phyloP scores from a whole-genome alignment of 2,888 invertebrate species.

The Cheilosia pagana region DNA sequence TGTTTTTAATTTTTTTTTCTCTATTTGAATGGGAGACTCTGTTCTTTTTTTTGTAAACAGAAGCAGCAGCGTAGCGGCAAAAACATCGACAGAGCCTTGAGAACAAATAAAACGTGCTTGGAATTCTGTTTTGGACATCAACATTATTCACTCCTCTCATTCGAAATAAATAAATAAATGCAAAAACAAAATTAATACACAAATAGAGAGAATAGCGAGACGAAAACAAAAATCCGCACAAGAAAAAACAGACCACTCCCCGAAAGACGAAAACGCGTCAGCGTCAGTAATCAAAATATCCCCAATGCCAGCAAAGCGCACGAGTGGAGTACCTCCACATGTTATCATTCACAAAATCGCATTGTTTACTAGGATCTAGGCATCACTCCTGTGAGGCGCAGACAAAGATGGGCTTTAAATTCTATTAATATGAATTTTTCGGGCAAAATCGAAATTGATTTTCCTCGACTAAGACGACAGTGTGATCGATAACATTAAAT shows the following conservation, averaged over 20 bases:
- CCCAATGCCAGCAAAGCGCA: slow-evolving; percentile 44
- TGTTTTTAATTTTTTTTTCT: neutral
- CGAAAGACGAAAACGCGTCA: slow-evolving; percentile 21
- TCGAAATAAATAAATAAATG: slow-evolving; percentile 2
- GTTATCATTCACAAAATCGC: slow-evolving; percentile 10
- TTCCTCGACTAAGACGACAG: slow-evolving; percentile 29
- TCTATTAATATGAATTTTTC: slow-evolving; percentile 21
- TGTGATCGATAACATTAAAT: slow-evolving; percentile 54
- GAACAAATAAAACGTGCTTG: slow-evolving; percentile 59
- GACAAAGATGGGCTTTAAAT: neutral
- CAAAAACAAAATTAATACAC: slow-evolving; percentile 7
- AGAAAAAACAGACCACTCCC: slow-evolving; percentile 63
- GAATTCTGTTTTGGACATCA: slow-evolving; percentile 66
- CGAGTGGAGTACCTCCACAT: slow-evolving; percentile 22
- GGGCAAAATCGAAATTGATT: slow-evolving; percentile 53
- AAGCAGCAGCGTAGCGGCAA: neutral
- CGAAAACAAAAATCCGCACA: slow-evolving; percentile 45
- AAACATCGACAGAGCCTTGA: slow-evolving; percentile 47
- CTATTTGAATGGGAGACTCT: neutral
- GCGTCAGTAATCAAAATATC: slow-evolving; percentile 53
- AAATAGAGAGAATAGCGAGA: slow-evolving; percentile 21
- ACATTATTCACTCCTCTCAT: slow-evolving; percentile 60
- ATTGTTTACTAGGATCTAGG: slow-evolving; percentile 23
- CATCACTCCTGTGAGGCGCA: neutral
- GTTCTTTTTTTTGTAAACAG: neutral